These are phyloP conservation scores for Pachypeltis micranthus DNA, from an alignment of 1,140 invertebrate genomes.

Conservation along the genomic window DNA sequence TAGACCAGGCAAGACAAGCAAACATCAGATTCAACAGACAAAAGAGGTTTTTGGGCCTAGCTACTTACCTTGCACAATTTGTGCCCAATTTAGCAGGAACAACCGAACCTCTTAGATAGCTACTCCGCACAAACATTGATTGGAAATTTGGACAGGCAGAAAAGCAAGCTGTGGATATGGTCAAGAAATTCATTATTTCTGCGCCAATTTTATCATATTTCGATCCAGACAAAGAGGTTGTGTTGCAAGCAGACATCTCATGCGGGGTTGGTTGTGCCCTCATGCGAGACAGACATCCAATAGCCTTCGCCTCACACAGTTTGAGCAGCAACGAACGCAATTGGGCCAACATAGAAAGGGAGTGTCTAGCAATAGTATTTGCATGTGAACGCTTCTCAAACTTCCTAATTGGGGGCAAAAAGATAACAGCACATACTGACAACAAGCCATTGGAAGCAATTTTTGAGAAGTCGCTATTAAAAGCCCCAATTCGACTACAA, in stretches of 20 bases:
- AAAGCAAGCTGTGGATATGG: neutral
- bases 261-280: conserved; percentile 28
- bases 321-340: conserved; percentile 27
- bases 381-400: conserved; percentile 30
- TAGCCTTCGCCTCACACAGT: conserved; percentile 32
- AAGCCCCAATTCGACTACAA: conserved; percentile 32
- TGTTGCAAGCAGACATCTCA: conserved; percentile 30
- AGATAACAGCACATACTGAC: conserved; percentile 31
- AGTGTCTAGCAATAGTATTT: conserved; percentile 25
- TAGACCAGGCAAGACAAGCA: conserved; percentile 27
- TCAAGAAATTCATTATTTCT: conserved; percentile 16
- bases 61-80: conserved; percentile 30
- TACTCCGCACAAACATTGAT: conserved; percentile 20
- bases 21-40: conserved; percentile 11
- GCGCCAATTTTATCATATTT: conserved; percentile 26
- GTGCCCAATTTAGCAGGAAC: conserved; percentile 24
- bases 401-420: conserved; percentile 29
- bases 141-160: conserved; percentile 22
- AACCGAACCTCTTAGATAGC: conserved; percentile 20
- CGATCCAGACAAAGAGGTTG: conserved; percentile 25
- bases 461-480: conserved; percentile 24
- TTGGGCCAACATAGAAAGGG: conserved; percentile 33
- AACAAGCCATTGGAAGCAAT: conserved; percentile 33
- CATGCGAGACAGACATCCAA: conserved; percentile 30
- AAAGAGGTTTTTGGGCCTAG: conserved; percentile 28